Base-by-base conservation (phyloP, 2,113 vertebrate species). In the Macaca nemestrina region DNA sequence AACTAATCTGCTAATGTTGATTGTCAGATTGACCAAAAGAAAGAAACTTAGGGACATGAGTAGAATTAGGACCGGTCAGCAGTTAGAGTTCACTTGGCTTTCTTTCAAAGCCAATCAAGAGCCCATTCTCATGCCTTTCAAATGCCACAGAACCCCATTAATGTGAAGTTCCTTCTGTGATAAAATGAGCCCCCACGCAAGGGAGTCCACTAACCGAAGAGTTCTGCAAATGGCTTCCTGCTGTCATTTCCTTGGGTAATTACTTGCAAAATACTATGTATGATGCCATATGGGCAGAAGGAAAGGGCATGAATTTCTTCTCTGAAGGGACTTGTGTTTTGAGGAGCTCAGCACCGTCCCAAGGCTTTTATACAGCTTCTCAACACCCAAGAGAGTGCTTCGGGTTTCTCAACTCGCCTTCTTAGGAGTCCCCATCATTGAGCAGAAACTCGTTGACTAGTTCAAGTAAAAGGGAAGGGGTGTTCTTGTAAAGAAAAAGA, bases 21-120 rank as follows among this genome's bases (percentile, higher is more conserved):
- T 76, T 89, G 43, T 90, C 85, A 93, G 52, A 93, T 10, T 88
- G 59, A 86, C 70, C 40, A n/a, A 85, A 92, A 78, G 59, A 89
- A 88, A 85, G 11, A 86, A 93, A 73, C 25, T 27, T 73, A 75
- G 82, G 68, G 48, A 52, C 23, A 12, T 5, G 35, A 90, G 84
- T 38, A n/a, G 85, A 97, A 48, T 84, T 35, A 87, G 78, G 13
- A 55, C 45, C 45, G 57, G 20, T 6, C 43, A 55, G 40, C 52
- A 43, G 30, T 45, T 79, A 86, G 9, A 17, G 13, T 23, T 45
- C 25, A 32, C 45, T 59, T 83, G 73, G 40, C 68, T 92, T 87
- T 72, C 50, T 76, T 83, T 90, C 75, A 82, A 79, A 70, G 76
- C 35, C 38, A 38, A 48, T 43, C 61, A 73, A 80, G 32, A 68